Conservation (phyloP, 2,888 invertebrate species). For the Lasius platythorax region DNA sequence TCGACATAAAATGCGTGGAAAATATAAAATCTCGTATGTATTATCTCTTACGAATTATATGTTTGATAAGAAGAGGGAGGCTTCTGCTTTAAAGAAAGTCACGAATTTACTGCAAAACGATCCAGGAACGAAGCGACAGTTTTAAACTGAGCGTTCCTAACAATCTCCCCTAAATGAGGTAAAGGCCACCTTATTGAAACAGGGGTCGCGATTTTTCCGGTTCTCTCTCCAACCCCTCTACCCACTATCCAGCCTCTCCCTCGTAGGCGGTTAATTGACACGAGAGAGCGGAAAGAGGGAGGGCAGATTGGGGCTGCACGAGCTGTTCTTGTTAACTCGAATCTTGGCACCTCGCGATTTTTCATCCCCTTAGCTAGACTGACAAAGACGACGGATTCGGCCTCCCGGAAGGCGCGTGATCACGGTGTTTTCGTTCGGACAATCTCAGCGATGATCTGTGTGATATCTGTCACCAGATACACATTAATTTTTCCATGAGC, state of each 20-base stretch:
- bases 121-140: conserved; percentile 82
- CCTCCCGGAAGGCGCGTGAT: conserved; percentile 76
- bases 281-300: conserved; percentile 76
- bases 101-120: conserved; percentile 84
- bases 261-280: conserved; percentile 85
- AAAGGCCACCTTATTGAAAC: conserved; percentile 86
- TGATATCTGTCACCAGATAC: conserved; percentile 68
- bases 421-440: conserved; percentile 79
- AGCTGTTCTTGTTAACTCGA: conserved; percentile 85
- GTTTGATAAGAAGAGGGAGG: conserved; percentile 3
- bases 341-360: conserved; percentile 84
- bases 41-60: neutral
- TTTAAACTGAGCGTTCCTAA: conserved; percentile 84
- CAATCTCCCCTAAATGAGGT: conserved; percentile 86
- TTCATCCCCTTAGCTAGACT: conserved; percentile 83
- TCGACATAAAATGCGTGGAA: neutral
- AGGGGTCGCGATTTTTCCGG: conserved; percentile 86
- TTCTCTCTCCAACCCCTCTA: conserved; percentile 60
- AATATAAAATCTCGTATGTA: neutral
- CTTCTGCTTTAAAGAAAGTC: conserved; percentile 70
- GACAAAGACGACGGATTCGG: conserved; percentile 75
- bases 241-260: conserved; percentile 55
- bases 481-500: conserved; percentile 67
- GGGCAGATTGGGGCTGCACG: conserved; percentile 74
- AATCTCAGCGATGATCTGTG: conserved; percentile 76